These are phyloP conservation scores for Raphicerus campestris DNA, from an alignment of 2,113 vertebrate genomes.

Conservation along the genomic window DNA sequence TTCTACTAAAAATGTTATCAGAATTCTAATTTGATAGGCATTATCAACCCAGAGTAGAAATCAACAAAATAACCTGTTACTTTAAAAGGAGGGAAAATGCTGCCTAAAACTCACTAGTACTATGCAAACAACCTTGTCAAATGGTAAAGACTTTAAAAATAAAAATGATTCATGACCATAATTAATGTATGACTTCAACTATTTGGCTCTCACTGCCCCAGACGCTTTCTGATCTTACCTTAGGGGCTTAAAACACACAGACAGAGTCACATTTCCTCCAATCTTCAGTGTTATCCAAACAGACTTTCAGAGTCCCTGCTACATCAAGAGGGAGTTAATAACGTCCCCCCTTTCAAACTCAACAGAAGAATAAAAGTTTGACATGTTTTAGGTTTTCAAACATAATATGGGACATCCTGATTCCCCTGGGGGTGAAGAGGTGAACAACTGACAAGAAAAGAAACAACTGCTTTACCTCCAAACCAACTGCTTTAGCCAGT, in stretches of 20 bases:
- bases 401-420: constrained; percentile 58
- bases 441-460: constrained; percentile 46
- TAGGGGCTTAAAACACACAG: constrained; percentile 76
- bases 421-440: constrained; percentile 7
- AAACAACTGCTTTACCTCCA: constrained; percentile 50
- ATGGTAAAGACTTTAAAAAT: constrained; percentile 73
- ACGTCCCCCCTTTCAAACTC: constrained; percentile 42
- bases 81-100: constrained; percentile 52
- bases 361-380: constrained; percentile 63
- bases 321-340: constrained; percentile 67
- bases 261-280: constrained; percentile 76
- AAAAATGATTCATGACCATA: constrained; percentile 77
- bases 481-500: neutral
- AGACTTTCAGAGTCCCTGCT: constrained; percentile 64
- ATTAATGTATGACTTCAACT: constrained; percentile 76
- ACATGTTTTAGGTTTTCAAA: constrained; percentile 52
- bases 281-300: constrained; percentile 74
- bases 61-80: constrained; percentile 52
- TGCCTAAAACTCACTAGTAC: constrained; percentile 56
- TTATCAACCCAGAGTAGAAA: constrained; percentile 40
- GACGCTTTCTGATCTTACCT: constrained; percentile 75
- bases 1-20: constrained; percentile 24
- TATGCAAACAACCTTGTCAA: constrained; percentile 74
- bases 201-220: constrained; percentile 69
- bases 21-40: neutral